A percentile compares a stretch with the other conserved stretches of the same genome.
These are phyloP conservation scores for Aplodontia rufa DNA, from an alignment of 2,113 vertebrate genomes.

Conservation along the genomic window DNA sequence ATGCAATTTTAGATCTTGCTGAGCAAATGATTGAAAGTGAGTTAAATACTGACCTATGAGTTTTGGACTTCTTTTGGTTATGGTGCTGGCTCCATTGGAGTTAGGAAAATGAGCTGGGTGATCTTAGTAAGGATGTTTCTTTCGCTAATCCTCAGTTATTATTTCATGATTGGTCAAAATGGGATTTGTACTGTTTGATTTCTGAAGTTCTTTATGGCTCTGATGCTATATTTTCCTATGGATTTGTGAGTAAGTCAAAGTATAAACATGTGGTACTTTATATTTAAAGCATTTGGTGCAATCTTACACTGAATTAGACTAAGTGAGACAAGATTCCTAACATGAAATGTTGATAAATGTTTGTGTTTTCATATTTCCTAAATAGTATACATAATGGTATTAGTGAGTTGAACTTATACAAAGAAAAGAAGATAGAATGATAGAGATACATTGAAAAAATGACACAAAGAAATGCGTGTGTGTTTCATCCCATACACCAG, in stretches of 20 bases:
- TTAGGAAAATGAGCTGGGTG: neutral
- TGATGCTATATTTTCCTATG: neutral
- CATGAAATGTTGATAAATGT: neutral
- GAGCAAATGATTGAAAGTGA: neutral
- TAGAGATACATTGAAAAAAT: neutral
- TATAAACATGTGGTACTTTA: neutral
- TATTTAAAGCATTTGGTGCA: neutral
- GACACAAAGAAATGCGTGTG: neutral
- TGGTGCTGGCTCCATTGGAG: neutral
- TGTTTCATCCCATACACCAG: neutral
- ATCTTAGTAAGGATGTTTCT: neutral
- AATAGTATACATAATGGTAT: neutral
- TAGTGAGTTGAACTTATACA: neutral
- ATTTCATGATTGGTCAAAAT: neutral
- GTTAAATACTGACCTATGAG: neutral
- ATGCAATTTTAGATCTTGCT: neutral
- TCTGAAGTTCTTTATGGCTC: neutral
- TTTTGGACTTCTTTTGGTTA: neutral
- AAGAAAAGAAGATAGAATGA: neutral
- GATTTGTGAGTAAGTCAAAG: neutral
- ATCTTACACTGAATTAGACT: neutral
- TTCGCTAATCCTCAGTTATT: neutral
- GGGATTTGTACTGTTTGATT: neutral
- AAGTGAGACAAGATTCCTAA: neutral
- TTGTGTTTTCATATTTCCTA: neutral